Conservation (phyloP, 1,140 invertebrate species). For the Saccostrea glomerata region DNA sequence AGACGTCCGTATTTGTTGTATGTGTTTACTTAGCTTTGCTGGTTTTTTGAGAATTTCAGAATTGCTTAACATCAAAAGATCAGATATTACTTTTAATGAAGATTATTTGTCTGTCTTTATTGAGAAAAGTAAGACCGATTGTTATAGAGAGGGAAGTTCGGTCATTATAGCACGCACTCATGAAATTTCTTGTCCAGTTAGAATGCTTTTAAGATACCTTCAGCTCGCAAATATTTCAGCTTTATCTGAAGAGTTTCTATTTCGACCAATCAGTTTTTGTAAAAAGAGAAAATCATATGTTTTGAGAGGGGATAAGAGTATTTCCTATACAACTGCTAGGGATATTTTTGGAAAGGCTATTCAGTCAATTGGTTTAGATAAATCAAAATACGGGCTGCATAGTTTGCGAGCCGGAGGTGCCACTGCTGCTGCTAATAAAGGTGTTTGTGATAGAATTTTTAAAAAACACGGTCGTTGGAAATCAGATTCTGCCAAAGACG, state of each 20-base stretch:
- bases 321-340: slow-evolving; percentile 8
- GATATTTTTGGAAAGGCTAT: not conserved
- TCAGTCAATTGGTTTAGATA: not conserved
- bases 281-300: slow-evolving; percentile 8
- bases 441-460: slow-evolving; percentile 38
- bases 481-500: slow-evolving; percentile 13
- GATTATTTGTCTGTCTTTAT: slow-evolving; percentile 7
- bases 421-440: slow-evolving; percentile 1
- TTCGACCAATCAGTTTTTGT: not conserved
- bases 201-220: slow-evolving; percentile 37
- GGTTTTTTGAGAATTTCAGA: slow-evolving; percentile 7
- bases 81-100: slow-evolving; percentile 29
- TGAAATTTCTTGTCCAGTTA: slow-evolving; percentile 25
- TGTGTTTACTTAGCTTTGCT: slow-evolving; percentile 40
- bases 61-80: not conserved
- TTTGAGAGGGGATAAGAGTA: not conserved
- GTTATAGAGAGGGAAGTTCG: not conserved
- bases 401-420: slow-evolving; percentile 27
- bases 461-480: slow-evolving; percentile 31
- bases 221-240: not conserved
- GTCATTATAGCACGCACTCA: not conserved
- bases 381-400: not conserved
- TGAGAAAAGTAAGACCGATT: slow-evolving; percentile 40
- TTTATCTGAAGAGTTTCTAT: not conserved
- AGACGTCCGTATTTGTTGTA: slow-evolving; percentile 26